phyloP scores from a whole-genome alignment of 2,888 invertebrate species.

The Patella ulyssiponensis region DNA sequence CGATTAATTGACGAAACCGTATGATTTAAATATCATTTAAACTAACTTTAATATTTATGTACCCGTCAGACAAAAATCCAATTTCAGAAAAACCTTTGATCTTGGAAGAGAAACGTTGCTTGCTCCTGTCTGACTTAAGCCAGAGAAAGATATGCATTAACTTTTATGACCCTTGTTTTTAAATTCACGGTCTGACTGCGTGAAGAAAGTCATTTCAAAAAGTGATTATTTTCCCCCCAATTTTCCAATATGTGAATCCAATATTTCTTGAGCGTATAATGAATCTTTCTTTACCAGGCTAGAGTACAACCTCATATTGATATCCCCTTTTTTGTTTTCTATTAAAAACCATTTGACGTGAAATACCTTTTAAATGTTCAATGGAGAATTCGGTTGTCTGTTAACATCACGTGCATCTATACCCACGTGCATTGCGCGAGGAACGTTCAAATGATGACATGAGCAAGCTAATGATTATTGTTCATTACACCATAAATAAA shows the following conservation, averaged over 20 bases:
- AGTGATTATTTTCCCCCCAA: conserved; percentile 10
- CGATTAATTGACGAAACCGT: neutral
- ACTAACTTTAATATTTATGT: conserved; percentile 11
- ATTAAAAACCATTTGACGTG: conserved; percentile 9
- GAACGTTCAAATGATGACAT: neutral
- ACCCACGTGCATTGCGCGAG: conserved; percentile 9
- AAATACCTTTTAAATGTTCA: conserved; percentile 13
- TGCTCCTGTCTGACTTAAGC: neutral
- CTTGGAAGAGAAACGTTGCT: neutral
- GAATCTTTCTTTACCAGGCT: conserved; percentile 1
- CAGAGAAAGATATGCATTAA: conserved; percentile 12
- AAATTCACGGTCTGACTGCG: conserved; percentile 5
- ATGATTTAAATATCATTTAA: conserved; percentile 11
- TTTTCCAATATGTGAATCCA: conserved; percentile 9
- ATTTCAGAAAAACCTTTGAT: conserved; percentile 12
- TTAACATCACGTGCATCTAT: conserved; percentile 12
- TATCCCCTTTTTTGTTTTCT: conserved; percentile 5
- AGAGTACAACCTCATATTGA: neutral
- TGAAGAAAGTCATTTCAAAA: conserved; percentile 9
- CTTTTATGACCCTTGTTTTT: conserved; percentile 11
- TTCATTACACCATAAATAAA: conserved; percentile 11
- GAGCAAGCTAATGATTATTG: conserved; percentile 10
- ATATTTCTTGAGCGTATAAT: conserved; percentile 9
- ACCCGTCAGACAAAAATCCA: conserved; percentile 5
- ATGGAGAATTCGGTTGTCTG: neutral